Base-by-base conservation (phyloP, 2,888 invertebrate genomes). In the Stenodera caucasica region DNA sequence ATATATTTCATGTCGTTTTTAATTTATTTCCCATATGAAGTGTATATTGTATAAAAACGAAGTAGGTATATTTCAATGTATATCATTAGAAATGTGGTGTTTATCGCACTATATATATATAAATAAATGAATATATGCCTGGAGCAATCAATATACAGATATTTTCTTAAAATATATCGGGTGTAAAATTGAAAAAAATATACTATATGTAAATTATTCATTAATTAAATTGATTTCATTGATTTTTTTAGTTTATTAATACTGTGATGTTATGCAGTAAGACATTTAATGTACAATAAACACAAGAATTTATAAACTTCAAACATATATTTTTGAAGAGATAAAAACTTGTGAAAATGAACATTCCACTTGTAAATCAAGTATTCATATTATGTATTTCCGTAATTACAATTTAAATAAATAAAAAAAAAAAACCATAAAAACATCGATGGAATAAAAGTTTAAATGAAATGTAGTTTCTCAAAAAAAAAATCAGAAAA, bases 1-100 rank as follows among this genome's bases (percentile, higher is more conserved):
- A 69, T 68, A 67, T 70, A 68, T 67, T 68, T 69, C 68, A 66
- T 68, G 67, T 60, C 55, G 64, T 63, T 64, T 63, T 54, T 60
- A 15, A 65, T 67, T 64, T 63, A 64, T 65, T 58, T 60, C 55
- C 52, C 58, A 37, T 62, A 54, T 45, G 30, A 63, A 61, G 53
- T 68, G 66, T 69, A 68, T 58, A 69, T 67, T 68, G 66, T 67
- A 65, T 64, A 66, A 66, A 37, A 33, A 66, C 54, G 66, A 58
- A 58, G 50, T 59, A 65, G 63, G 57, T 29, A 29, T 32, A 60
- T 63, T 58, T 64, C 59, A 62, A 60, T 64, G 60, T 64, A 59
- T 63, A 64, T 64, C 59, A 57, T 62, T 63, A 63, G 56, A 57
- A 32, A 63, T 63, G 59, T 59, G 58, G 58, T 61, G 60, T 59